Evolutionary conservation across 2,888 invertebrate species (phyloP), one percentile per base, ranked within the genome.

Genomic region (Apoda limacodes): DNA sequence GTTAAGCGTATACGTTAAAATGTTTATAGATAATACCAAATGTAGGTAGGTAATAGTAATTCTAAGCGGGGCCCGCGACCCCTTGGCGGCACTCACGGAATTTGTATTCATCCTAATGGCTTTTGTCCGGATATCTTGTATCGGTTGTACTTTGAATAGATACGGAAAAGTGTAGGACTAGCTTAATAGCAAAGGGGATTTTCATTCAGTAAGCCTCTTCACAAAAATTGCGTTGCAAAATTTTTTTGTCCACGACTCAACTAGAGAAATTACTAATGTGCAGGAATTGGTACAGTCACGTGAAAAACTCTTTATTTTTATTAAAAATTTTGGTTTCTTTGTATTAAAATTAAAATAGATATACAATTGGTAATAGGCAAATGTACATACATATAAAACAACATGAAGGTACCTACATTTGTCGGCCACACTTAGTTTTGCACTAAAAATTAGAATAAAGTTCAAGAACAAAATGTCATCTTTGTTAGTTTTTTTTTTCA

Each of bases 1-100:
- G 76, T 80, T 78, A 78, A 78, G 68, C 67, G 72, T 46, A 55
- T 58, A 68, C 68, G 71, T 64, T 78, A 74, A 76, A 78, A 80
- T 78, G 76, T 76, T 80, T 78, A 78, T 70, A 78, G 75, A 78
- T 78, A 76, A 80, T 74, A 60, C 71, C 55, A 48, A 17, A 61
- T 67, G 58, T 63, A 63, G 60, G 58, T 63, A 63, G 59, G 65
- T 64, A 70, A 75, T 72, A 68, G 69, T 70, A 66, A 69, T 68
- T 66, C 68, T 68, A 57, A 53, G 57, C 62, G 66, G 60, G 52
- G 45, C 40, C 34, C 47, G 36, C 31, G 37, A 38, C 52, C 63
- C 64, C 64, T 52, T 46, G 34, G 28, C 11, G 35, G 35, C 37
- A 52, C 62, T 65, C 57, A 55, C 50, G 69, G 74, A 65, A 76